Base-by-base conservation (phyloP, 2,113 vertebrate species). In the Paracanthobrama guichenoti region DNA sequence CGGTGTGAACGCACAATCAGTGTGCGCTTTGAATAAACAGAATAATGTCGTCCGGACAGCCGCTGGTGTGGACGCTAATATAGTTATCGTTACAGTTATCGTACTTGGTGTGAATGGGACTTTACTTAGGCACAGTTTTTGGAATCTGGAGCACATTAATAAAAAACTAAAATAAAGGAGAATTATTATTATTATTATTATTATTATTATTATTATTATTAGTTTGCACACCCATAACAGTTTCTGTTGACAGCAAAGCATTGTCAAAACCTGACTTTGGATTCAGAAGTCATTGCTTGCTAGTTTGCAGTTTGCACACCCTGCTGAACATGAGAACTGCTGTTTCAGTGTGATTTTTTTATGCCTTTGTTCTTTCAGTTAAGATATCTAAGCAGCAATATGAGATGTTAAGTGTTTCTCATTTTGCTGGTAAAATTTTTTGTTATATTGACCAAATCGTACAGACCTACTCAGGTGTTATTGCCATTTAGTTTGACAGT, bases 281-380 rank as follows among this genome's bases (percentile, higher is more conserved):
- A 69, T 69, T 22, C 66, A 73, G 22, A 48, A 50, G 16, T 75
- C 73, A 75, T 53, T 75, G 44, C 48, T 28, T 31, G 72, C 24
- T 50, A 53, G 44, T 75, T 75, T 75, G 72, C 18, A 53, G 72
- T 50, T 50, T 53, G 73, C 73, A 75, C n/a, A 53, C 73, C 14
- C 28, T 50, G 73, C 73, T 75, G 16, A 75, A 75, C 26, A 75
- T 53, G 73, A 75, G 72, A 75, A 48, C 72, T 74, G 46, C 72
- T 28, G 24, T 74, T 48, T 73, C 71, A 74, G 48, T 75, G 44
- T 12, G 72, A 74, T 75, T 72, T 53, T 75, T 72, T 53, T 53
- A 50, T 53, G 46, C 7, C 46, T 53, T 53, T 75, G 73, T 75
- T 53, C 73, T 53, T 53, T 75, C 26, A 31, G 44, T 9, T 50